These are phyloP conservation scores for Bombus sibiricus DNA, from an alignment of 1,140 invertebrate genomes.

Conservation along the genomic window DNA sequence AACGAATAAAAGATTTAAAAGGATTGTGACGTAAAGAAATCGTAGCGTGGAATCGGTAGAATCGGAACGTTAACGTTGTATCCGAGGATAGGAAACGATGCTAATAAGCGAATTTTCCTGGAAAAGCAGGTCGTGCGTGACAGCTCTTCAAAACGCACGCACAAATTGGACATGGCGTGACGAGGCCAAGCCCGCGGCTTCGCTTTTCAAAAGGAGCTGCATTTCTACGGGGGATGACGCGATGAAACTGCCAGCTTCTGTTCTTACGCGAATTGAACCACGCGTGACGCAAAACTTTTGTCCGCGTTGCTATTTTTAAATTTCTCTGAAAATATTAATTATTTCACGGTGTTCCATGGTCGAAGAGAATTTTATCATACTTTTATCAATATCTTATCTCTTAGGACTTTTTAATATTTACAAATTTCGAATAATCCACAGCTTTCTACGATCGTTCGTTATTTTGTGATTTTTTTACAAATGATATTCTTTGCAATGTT, in stretches of 20 bases:
- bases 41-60: no score
- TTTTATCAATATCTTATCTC: no score
- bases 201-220: constrained; percentile 23
- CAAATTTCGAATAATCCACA: no score
- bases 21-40: no score
- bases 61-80: constrained; percentile 8
- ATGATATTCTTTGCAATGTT: no score
- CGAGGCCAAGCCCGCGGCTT: constrained; percentile 10
- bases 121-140: constrained; percentile 25
- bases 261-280: not conserved
- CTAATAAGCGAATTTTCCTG: constrained; percentile 25
- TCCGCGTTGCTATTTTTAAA: not conserved
- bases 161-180: constrained; percentile 29
- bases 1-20: not conserved
- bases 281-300: not conserved
- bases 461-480: no score
- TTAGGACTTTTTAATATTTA: no score
- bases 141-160: constrained; percentile 29
- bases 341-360: no score
- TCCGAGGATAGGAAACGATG: not conserved
- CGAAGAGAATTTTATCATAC: no score
- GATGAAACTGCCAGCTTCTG: not conserved
- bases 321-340: not conserved
- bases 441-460: no score
- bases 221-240: not conserved